These are phyloP conservation scores for Lampris megalopsis DNA, from an alignment of 2,113 vertebrate species.

Conservation along the genomic window DNA sequence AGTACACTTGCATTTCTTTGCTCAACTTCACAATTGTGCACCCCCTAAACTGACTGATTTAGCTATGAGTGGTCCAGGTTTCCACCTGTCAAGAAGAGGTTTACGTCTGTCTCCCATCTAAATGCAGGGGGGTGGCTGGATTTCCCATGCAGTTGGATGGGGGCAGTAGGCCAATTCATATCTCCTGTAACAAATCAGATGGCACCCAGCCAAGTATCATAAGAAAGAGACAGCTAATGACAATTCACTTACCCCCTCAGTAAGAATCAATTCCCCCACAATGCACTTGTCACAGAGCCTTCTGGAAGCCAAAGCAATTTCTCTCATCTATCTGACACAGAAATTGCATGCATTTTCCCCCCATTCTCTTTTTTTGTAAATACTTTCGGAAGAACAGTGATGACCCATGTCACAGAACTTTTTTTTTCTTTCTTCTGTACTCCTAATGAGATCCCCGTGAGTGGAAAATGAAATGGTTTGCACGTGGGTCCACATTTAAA, in stretches of 20 bases:
- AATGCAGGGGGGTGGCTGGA: no score
- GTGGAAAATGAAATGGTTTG: slow-evolving; percentile 86
- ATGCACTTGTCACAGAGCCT: slow-evolving; percentile 98
- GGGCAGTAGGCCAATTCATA: slow-evolving; percentile 91
- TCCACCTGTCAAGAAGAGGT: slow-evolving; percentile 88
- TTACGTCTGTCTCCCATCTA: slow-evolving; percentile 82
- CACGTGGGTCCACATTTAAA: slow-evolving; percentile 79
- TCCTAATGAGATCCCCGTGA: slow-evolving; percentile 87
- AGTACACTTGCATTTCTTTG: slow-evolving; percentile 76
- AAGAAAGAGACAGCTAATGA: slow-evolving; percentile 96
- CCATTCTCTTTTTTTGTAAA: slow-evolving; percentile 79
- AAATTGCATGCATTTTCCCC: slow-evolving; percentile 91
- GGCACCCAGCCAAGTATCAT: slow-evolving; percentile 94
- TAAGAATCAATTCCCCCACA: slow-evolving; percentile 98
- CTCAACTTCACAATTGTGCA: slow-evolving; percentile 83
- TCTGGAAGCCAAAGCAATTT: slow-evolving; percentile 93
- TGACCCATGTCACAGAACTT: slow-evolving; percentile 93
- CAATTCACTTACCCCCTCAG: slow-evolving; percentile 96
- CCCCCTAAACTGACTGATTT: slow-evolving; percentile 80
- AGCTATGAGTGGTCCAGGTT: slow-evolving; percentile 87
- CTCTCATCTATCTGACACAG: slow-evolving; percentile 94
- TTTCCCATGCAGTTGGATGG: slow-evolving; percentile 30
- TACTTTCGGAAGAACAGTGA: slow-evolving; percentile 91
- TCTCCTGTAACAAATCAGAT: slow-evolving; percentile 95
- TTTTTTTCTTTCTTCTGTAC: slow-evolving; percentile 76